Base-by-base conservation (phyloP, 2,888 invertebrate genomes). In the Dynastes grantii region DNA sequence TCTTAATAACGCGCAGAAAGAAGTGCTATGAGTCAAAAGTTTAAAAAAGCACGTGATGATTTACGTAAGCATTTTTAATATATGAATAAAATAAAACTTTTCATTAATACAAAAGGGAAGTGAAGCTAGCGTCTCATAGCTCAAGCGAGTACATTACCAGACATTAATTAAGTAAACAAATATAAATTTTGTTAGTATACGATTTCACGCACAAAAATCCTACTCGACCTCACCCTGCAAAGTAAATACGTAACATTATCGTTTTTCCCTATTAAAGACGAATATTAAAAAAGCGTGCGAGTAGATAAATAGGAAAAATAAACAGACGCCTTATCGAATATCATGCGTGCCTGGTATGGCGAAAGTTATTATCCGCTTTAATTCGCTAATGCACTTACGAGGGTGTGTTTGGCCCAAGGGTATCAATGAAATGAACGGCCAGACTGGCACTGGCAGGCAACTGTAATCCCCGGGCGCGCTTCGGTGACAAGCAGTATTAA, bases 351-450 rank as follows among this genome's bases (percentile, higher is more conserved):
- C 73, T 61, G 73, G 71, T 78, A 78, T 64, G 61, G 78, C 78
- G 70, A 78, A 71, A 78, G 78, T 78, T 78, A 78, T 78, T 78
- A 78, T 78, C 78, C 70, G 64, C 61, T 71, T 78, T 78, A 78
- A 78, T 78, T 78, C 78, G 78, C 78, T 78, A 78, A 78, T 78
- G 78, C 78, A 73, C 61, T 73, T 63, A 68, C 73, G 65, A 78
- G 78, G 78, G 78, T 78, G 78, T 78, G 78, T 67, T 78, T 71
- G 58, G 65, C 78, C 78, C 78, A 63, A 71, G 78, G 78, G 70
- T 73, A 78, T 75, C 73, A 75, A 61, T 75, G 73, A 63, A 75
- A 75, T 45, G 73, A 27, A 63, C 73, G 73, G 27, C 61, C 61
- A 63, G 73, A 75, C 73, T 61, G 73, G 63, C 61, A 49, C 73